phyloP scores from a whole-genome alignment of 2,113 vertebrate genomes.

The Romanogobio albipinnatus region DNA sequence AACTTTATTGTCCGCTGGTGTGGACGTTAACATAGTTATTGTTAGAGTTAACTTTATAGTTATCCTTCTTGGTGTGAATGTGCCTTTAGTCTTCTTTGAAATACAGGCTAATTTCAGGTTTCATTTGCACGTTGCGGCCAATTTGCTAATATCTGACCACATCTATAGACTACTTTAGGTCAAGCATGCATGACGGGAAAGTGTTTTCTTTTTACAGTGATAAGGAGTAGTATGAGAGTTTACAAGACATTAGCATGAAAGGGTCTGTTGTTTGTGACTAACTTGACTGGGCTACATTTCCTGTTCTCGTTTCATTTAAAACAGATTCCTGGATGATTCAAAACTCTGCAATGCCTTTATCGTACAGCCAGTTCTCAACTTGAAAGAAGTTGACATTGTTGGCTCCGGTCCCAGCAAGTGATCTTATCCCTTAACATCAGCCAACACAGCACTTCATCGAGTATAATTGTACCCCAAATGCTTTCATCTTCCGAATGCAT shows the following conservation, averaged over 20 bases:
- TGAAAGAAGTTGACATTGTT: slow-evolving; percentile 11
- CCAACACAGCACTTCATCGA: neutral
- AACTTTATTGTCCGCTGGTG: too few species aligned
- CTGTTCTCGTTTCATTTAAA: slow-evolving; percentile 42
- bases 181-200: slow-evolving; percentile 9
- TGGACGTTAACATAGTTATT: too few species aligned
- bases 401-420: neutral
- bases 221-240: slow-evolving; percentile 3
- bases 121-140: neutral
- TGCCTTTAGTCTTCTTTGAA: neutral
- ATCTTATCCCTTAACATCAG: neutral
- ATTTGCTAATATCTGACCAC: slow-evolving; percentile 21
- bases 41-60: too few species aligned
- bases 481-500: slow-evolving; percentile 12
- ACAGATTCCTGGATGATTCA: slow-evolving; percentile 9
- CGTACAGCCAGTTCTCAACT: neutral
- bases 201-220: neutral
- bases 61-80: too few species aligned
- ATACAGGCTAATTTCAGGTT: slow-evolving; percentile 1
- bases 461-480: slow-evolving; percentile 1
- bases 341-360: slow-evolving; percentile 15
- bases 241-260: slow-evolving; percentile 40
- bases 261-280: slow-evolving; percentile 33
- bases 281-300: slow-evolving; percentile 43
- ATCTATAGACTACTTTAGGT: slow-evolving; percentile 17